Evolutionary conservation across 2,888 invertebrate species (phyloP).

Genomic region (Drosophila imparisetae): DNA sequence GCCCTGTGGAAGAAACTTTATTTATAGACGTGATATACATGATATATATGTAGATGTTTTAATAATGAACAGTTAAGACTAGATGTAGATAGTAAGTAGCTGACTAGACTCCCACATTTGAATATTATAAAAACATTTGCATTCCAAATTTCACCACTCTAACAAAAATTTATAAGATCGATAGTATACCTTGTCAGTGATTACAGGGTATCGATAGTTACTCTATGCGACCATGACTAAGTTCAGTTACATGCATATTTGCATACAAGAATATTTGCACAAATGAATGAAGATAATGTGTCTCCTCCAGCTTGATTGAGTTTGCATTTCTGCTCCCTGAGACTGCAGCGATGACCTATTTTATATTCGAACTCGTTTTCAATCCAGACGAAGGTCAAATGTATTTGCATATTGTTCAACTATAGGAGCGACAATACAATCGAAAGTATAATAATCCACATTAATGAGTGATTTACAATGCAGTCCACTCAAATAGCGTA

Average conservation of each 20-base stretch:
- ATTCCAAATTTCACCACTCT: background rate
- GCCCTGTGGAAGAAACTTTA: constrained; percentile 53
- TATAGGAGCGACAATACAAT: constrained; percentile 29
- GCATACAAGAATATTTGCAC: constrained; percentile 1
- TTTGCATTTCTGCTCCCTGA: constrained; percentile 6
- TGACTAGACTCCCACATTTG: background rate
- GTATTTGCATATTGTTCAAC: constrained; percentile 47
- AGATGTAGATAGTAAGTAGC: background rate
- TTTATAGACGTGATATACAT: constrained; percentile 7
- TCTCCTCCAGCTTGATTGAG: background rate
- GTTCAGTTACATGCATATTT: constrained; percentile 11
- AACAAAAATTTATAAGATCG: background rate
- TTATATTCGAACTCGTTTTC: constrained; percentile 36
- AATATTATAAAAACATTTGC: background rate
- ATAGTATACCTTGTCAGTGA: background rate
- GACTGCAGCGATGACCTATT: constrained; percentile 39
- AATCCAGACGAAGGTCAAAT: constrained; percentile 65
- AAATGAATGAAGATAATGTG: constrained; percentile 16
- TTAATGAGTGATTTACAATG: constrained; percentile 9
- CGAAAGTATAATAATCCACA: constrained; percentile 15
- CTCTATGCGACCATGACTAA: background rate
- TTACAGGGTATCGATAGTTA: constrained; percentile 1
- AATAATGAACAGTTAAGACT: background rate
- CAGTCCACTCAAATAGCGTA: background rate
- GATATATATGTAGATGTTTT: background rate